Evolutionary conservation across 2,888 invertebrate species (phyloP).

Genomic region (Meandrusa payeni): DNA sequence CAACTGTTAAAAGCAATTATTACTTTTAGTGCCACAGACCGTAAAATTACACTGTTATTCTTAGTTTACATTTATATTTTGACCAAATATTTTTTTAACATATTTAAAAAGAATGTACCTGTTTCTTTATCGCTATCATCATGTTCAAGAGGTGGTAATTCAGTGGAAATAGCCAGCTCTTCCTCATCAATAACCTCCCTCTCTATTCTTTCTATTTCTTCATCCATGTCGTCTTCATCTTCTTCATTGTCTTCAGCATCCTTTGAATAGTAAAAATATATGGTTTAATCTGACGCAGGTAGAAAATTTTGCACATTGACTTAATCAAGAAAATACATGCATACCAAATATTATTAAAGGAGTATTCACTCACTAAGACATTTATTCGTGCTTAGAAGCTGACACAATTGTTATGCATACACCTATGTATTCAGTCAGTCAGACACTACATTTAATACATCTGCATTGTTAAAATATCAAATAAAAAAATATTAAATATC

Average conservation of each 20-base stretch:
- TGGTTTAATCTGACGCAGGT: not conserved
- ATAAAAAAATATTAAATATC: too few relatives aligned
- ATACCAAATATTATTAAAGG: slow-evolving; percentile 2
- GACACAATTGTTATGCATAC: too few relatives aligned
- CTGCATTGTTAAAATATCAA: too few relatives aligned
- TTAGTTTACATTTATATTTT: too few relatives aligned
- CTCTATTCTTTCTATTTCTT: slow-evolving; percentile 70
- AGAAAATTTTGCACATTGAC: not conserved
- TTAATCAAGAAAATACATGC: not conserved
- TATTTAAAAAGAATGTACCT: too few relatives aligned
- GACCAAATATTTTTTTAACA: too few relatives aligned
- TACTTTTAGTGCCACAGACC: too few relatives aligned
- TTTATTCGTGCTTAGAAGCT: not conserved
- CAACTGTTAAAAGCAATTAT: too few relatives aligned
- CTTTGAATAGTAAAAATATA: slow-evolving; percentile 5
- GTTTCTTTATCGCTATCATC: slow-evolving; percentile 32
- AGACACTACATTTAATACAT: too few relatives aligned
- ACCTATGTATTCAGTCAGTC: too few relatives aligned
- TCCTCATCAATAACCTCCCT: slow-evolving; percentile 59
- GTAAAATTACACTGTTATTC: too few relatives aligned
- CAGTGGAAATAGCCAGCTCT: slow-evolving; percentile 41
- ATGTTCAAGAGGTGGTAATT: slow-evolving; percentile 40
- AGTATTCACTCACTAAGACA: not conserved
- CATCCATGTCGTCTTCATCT: slow-evolving; percentile 50
- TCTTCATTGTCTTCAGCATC: slow-evolving; percentile 43